Evolutionary conservation across 2,888 invertebrate genomes (phyloP).

Genomic region (Rhogogaster chlorosoma): DNA sequence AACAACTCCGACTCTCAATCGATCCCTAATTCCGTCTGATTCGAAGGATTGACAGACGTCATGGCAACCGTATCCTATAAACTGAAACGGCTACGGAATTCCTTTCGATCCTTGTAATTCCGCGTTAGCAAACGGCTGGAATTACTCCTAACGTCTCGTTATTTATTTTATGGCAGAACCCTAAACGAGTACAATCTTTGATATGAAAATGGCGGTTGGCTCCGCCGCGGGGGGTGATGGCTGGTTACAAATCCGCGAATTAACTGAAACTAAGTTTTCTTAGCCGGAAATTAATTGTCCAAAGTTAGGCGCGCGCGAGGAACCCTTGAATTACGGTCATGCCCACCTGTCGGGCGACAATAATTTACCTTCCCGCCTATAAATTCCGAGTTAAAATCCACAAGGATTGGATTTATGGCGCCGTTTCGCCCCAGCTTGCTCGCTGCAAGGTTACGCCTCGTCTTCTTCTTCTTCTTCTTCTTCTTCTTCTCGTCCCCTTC

Average conservation of each 20-base stretch:
- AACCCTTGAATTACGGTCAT: constrained; percentile 58
- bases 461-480: background rate
- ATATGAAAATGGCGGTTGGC: background rate
- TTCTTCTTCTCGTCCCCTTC: background rate
- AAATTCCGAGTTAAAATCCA: constrained; percentile 74
- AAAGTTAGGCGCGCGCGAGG: constrained; percentile 17
- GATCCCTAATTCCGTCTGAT: constrained; percentile 26
- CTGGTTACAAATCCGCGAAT: constrained; percentile 45
- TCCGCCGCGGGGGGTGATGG: background rate
- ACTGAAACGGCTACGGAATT: background rate
- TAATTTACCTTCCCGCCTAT: constrained; percentile 68
- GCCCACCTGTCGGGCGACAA: constrained; percentile 66
- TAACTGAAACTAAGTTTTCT: constrained; percentile 44
- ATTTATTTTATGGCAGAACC: background rate
- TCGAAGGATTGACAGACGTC: constrained; percentile 33
- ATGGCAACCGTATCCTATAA: background rate
- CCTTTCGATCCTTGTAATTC: background rate
- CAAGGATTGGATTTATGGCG: constrained; percentile 71
- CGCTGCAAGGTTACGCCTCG: constrained; percentile 10
- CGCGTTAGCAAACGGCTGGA: background rate
- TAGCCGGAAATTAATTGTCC: constrained; percentile 44
- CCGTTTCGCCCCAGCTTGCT: constrained; percentile 46
- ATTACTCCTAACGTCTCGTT: background rate
- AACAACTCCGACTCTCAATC: constrained; percentile 17
- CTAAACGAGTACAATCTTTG: background rate